Evolutionary conservation across 2,113 vertebrate genomes (phyloP).

Genomic region (Barbus barbus): DNA sequence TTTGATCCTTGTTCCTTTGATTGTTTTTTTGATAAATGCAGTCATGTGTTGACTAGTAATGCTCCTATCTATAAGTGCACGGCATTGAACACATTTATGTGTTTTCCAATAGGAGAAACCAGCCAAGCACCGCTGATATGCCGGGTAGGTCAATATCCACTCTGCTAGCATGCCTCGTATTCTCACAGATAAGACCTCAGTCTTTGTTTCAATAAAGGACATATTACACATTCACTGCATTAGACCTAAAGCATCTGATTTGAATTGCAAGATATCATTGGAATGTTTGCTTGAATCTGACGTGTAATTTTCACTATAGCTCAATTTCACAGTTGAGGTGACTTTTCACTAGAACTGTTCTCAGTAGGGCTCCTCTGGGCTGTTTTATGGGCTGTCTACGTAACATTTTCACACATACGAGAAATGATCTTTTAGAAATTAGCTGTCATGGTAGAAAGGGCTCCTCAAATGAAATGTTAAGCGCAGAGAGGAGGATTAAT

Average conservation of each 20-base stretch:
- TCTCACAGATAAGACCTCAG: constrained; percentile 24
- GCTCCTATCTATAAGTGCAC: constrained; percentile 24
- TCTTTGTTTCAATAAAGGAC: neutral
- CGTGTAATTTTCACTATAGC: constrained; percentile 4
- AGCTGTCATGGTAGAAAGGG: constrained; percentile 13
- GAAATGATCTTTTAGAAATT: constrained; percentile 13
- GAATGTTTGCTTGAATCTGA: neutral
- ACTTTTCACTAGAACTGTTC: constrained; percentile 16
- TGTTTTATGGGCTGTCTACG: neutral
- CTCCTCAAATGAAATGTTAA: neutral
- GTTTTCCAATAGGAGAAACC: constrained; percentile 62
- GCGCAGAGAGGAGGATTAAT: neutral
- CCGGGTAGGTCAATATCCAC: constrained; percentile 64
- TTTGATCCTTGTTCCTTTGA: constrained; percentile 10
- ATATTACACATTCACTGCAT: constrained; percentile 2
- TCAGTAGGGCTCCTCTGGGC: neutral
- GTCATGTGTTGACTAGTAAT: constrained; percentile 25
- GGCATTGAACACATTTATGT: constrained; percentile 52
- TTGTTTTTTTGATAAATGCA: constrained; percentile 38
- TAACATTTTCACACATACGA: neutral
- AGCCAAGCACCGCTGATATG: constrained; percentile 62
- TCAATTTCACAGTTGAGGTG: constrained; percentile 38
- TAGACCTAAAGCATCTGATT: neutral
- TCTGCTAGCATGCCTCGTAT: constrained; percentile 12
- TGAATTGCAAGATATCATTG: neutral